Percentiles rank a stretch among this genome's conserved stretches.
phyloP scores from a whole-genome alignment of 2,888 invertebrate genomes.

The Xanthia togata region DNA sequence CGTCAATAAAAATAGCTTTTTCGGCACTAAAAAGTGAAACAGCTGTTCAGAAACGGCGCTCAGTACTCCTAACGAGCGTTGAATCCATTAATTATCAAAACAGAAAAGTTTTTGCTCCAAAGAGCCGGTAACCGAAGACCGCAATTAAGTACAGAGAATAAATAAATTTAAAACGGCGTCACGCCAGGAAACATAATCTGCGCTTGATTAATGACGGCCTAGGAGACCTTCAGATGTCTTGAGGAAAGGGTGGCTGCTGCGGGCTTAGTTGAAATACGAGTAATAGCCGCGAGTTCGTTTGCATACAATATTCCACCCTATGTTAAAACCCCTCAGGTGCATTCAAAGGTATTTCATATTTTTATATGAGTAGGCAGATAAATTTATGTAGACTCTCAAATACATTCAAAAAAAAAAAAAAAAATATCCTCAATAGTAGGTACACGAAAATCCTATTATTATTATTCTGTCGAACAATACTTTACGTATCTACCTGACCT shows the following conservation, averaged over 20 bases:
- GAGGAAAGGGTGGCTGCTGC: constrained; percentile 58
- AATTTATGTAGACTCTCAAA: neutral
- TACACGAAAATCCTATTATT: neutral
- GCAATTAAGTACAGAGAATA: constrained; percentile 75
- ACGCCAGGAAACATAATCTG: constrained; percentile 76
- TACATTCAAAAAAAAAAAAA: neutral
- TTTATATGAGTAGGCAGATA: neutral
- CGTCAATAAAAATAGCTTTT: constrained; percentile 56
- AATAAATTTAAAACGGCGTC: constrained; percentile 74
- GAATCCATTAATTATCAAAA: constrained; percentile 75
- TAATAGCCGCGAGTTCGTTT: neutral
- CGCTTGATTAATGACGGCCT: constrained; percentile 75
- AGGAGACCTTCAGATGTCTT: constrained; percentile 61
- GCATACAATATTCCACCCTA: neutral
- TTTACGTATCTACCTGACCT: neutral
- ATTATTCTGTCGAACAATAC: neutral
- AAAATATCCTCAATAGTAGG: neutral
- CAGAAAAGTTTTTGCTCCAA: constrained; percentile 69
- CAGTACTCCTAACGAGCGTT: constrained; percentile 64
- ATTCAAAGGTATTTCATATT: neutral
- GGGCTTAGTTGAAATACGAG: constrained; percentile 12
- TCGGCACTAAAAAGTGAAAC: constrained; percentile 60
- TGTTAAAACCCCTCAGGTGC: neutral
- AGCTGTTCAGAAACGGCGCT: constrained; percentile 58
- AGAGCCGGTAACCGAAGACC: constrained; percentile 72